Evolutionary conservation across 2,888 invertebrate species (phyloP), one percentile per base, ranked within the genome.

Genomic region (Clepsis dumicolana): DNA sequence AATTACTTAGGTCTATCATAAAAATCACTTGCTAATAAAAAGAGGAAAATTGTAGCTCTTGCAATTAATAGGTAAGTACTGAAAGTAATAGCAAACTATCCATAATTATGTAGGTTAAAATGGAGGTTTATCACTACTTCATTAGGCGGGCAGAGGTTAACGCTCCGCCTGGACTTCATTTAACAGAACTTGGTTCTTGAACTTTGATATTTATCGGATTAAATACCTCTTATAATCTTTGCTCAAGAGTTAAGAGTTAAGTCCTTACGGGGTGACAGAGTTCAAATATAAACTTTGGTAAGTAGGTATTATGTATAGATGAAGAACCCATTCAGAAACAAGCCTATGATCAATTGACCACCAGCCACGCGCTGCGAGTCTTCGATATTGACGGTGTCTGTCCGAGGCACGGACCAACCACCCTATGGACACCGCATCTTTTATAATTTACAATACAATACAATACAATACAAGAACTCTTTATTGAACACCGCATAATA

Each of bases 141-240:
- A 35, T 35, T 56, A 56, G 27, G 8, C 32, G 32, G 56, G 32
- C 21, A 5, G 21, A 18, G 32, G 56, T 56, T 18, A 32, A 56
- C 21, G 56, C 16, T 14, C 32, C n/a, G 4, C 10, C 25, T n/a
- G 25, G 25, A 52, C 14, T 56, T 21, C 35, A 56, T 56, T 35
- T 32, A 32, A 32, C 21, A 54, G 54, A 18, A 54, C 29, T 35
- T 14, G 32, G 21, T 12, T 56, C 10, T 14, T 56, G 56, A 56
- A 32, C 56, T 56, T 56, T 56, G 56, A 32, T 56, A 56, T 35
- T 56, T 35, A 56, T 56, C 18, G 32, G 16, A 35, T 35, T 21
- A 18, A 21, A 56, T 18, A 61, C 41, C 16, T 41, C 25, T 38
- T 61, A 60, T 16, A 44, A 24, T 60, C 16, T 44, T 57, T 18